Base-by-base conservation (phyloP, 2,797 vertebrate genomes). In the Peromyscus melanophrys region DNA sequence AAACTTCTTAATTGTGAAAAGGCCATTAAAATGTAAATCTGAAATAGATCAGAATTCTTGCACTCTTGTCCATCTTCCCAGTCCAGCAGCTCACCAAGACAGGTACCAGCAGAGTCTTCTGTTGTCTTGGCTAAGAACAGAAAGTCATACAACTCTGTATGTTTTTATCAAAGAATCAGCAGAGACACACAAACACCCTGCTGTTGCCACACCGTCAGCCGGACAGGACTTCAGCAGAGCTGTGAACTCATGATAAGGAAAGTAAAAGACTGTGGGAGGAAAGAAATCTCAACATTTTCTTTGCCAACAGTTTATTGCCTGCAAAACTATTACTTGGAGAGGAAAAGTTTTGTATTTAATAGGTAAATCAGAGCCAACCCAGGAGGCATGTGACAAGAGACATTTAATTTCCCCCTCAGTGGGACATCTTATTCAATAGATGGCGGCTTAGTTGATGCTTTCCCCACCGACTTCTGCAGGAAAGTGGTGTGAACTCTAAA, bases 21-120 rank as follows among this genome's bases (percentile, higher is more conserved):
- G 76, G 61, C 61, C 49, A 80, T 95, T 96, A 80, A 88, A 97
- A 95, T 97, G 98, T 98, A 98, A 96, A 61, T 95, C 94, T 90
- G 97, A 98, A 98, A 95, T 96, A 95, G 82, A 98, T 89, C 93
- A 97, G 96, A 98, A 97, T 94, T 57, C 34, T 93, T 97, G 46
- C 73, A 92, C 97, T 98, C 98, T 97, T 96, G 93, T 89, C 95
- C 92, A 94, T 96, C 98, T 98, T 98, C 85, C 95, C 82, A 97
- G 91, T 93, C 98, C 97, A 98, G 91, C 93, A 96, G 96, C 97
- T 97, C 95, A 98, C 96, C 95, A 95, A 57, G 83, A 94, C 93
- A 97, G 97, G 95, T 49, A 94, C 10, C 81, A 92, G 89, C 92
- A 87, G 86, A 43, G 90, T 97, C 94, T 98, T 98, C 86, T 96